Percentiles rank a stretch among this genome's conserved stretches.
Conservation (phyloP, 2,113 vertebrate genomes). For the Halichoeres trimaculatus region DNA sequence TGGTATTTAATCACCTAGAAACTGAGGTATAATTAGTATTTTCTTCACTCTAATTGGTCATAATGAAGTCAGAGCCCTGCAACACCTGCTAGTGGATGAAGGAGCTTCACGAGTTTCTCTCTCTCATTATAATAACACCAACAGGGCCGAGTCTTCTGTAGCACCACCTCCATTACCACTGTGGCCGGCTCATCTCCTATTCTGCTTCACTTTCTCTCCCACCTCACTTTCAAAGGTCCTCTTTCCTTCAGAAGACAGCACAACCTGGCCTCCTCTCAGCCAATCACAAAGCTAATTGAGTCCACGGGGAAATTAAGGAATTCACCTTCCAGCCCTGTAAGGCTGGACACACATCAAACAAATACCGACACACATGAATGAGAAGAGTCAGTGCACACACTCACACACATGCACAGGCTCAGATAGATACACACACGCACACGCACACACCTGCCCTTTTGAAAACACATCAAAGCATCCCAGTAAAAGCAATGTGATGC, state of each 20-base stretch:
- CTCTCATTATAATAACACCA: constrained; percentile 73
- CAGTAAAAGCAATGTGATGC: constrained; percentile 72
- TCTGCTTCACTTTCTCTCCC: constrained; percentile 71
- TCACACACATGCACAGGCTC: constrained; percentile 14
- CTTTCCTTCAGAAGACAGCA: constrained; percentile 75
- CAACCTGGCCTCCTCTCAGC: constrained; percentile 81
- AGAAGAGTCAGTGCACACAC: constrained; percentile 30
- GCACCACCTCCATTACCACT: constrained; percentile 50
- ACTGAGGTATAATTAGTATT: constrained; percentile 75
- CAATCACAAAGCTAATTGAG: constrained; percentile 84
- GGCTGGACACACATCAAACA: constrained; percentile 85
- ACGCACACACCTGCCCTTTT: constrained; percentile 73
- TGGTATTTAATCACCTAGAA: constrained; percentile 75
- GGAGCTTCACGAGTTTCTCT: constrained; percentile 58
- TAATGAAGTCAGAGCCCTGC: constrained; percentile 72
- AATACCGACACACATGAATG: constrained; percentile 76
- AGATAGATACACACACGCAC: constrained; percentile 6
- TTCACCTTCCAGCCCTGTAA: constrained; percentile 81
- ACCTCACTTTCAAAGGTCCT: constrained; percentile 81
- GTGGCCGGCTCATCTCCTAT: constrained; percentile 77
- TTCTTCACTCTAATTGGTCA: constrained; percentile 79
- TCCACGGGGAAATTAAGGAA: constrained; percentile 82
- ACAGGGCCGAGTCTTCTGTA: constrained; percentile 62
- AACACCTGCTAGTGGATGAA: constrained; percentile 76
- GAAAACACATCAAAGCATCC: constrained; percentile 77